These are phyloP conservation scores for Xestia rhomboidea DNA, from an alignment of 2,888 invertebrate genomes.

Conservation along the genomic window DNA sequence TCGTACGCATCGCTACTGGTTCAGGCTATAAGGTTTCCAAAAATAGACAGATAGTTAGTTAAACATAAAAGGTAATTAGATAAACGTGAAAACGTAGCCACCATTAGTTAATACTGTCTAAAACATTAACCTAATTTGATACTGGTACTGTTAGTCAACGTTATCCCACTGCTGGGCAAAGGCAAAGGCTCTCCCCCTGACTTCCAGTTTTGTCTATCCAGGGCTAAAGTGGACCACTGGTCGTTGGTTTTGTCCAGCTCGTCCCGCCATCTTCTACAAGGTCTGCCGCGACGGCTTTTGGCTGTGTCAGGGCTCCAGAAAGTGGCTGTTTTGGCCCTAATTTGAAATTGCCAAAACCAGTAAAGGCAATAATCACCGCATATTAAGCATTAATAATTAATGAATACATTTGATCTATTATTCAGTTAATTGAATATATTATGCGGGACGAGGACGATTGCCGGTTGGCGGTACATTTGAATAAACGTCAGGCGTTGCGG, in stretches of 20 bases:
- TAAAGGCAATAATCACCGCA: conserved; percentile 32
- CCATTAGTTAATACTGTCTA: background rate
- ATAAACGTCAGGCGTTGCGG: conserved; percentile 64
- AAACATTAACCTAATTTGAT: conserved; percentile 18
- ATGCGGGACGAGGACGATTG: conserved; percentile 53
- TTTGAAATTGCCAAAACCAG: conserved; percentile 22
- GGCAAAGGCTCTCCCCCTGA: too few relatives aligned
- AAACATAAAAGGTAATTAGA: background rate
- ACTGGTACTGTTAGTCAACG: too few relatives aligned
- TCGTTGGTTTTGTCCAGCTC: too few relatives aligned
- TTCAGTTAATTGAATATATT: conserved; percentile 68
- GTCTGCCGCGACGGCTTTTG: too few relatives aligned
- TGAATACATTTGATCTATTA: conserved; percentile 58
- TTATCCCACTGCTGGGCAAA: too few relatives aligned
- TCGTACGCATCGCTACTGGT: background rate
- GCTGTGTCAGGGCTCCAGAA: too few relatives aligned
- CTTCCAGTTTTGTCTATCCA: too few relatives aligned
- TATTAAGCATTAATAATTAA: conserved; percentile 54
- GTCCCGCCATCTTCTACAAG: too few relatives aligned
- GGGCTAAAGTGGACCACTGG: too few relatives aligned
- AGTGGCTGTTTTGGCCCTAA: too few relatives aligned
- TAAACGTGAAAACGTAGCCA: background rate
- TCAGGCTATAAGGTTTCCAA: background rate
- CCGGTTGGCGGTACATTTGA: conserved; percentile 61
- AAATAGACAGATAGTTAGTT: background rate